Conservation (phyloP, 2,797 vertebrate genomes). For the Chelon labrosus region DNA sequence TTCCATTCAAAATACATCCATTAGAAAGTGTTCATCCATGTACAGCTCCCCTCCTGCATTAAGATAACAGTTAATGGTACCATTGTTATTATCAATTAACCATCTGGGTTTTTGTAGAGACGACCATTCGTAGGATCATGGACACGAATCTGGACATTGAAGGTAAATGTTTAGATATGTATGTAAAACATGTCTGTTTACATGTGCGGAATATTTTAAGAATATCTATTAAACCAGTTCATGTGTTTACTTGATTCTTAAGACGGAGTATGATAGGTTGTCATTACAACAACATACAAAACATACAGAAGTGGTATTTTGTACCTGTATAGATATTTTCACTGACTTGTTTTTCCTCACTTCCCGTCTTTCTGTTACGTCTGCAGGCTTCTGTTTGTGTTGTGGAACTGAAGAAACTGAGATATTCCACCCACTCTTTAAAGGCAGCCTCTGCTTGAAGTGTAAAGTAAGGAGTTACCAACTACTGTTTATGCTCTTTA, state of each 20-base stretch:
- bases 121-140: constrained; percentile 64
- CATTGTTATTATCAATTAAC: not conserved
- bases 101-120: constrained; percentile 40
- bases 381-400: constrained; percentile 82
- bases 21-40: too few relatives aligned
- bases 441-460: constrained; percentile 81
- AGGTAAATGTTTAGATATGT: constrained; percentile 59
- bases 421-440: constrained; percentile 82
- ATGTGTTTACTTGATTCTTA: not conserved
- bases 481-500: too few relatives aligned
- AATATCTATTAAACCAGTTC: not conserved
- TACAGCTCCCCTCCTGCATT: too few relatives aligned
- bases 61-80: not conserved
- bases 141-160: constrained; percentile 74
- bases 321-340: not conserved
- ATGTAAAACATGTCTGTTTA: not conserved
- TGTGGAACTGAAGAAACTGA: constrained; percentile 68
- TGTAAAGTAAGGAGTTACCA: constrained; percentile 77
- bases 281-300: too few relatives aligned
- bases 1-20: too few relatives aligned
- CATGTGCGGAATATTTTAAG: not conserved
- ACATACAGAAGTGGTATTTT: not conserved
- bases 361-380: not conserved
- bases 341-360: not conserved
- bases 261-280: not conserved